Evolutionary conservation across 1,140 invertebrate genomes (phyloP).

Genomic region (Bradynema listronoti): DNA sequence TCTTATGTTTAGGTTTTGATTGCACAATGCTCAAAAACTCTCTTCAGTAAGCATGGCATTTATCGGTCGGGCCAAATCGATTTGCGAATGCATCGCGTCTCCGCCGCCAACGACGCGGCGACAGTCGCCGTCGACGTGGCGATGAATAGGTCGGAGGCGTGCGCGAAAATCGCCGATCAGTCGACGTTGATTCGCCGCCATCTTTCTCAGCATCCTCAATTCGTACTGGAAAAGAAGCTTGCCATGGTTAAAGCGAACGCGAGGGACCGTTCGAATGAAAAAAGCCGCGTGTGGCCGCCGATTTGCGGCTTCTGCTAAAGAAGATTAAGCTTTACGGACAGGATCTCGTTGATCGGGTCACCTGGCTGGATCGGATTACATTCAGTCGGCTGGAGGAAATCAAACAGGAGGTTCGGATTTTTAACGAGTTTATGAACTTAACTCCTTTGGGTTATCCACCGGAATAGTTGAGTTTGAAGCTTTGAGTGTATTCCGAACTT

Average conservation of each 20-base stretch:
- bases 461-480: neutral
- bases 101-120: neutral
- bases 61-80: constrained; percentile 38
- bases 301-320: constrained; percentile 56
- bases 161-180: constrained; percentile 3
- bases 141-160: neutral
- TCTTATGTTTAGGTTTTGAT: constrained; percentile 30
- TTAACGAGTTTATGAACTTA: neutral
- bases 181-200: constrained; percentile 7
- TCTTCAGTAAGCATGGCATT: constrained; percentile 68
- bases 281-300: too few species aligned
- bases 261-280: too few species aligned
- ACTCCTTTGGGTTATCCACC: too few species aligned
- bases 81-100: constrained; percentile 20
- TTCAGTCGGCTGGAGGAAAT: constrained; percentile 91
- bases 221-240: too few species aligned
- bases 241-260: too few species aligned
- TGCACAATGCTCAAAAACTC: constrained; percentile 32
- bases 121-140: too few species aligned
- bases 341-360: constrained; percentile 86
- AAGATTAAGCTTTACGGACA: constrained; percentile 86
- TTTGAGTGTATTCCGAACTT: constrained; percentile 4
- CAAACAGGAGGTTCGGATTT: constrained; percentile 75
- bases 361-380: constrained; percentile 90
- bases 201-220: too few species aligned